These are phyloP conservation scores for Lepidurus packardi DNA, from an alignment of 1,140 invertebrate species.

Conservation along the genomic window DNA sequence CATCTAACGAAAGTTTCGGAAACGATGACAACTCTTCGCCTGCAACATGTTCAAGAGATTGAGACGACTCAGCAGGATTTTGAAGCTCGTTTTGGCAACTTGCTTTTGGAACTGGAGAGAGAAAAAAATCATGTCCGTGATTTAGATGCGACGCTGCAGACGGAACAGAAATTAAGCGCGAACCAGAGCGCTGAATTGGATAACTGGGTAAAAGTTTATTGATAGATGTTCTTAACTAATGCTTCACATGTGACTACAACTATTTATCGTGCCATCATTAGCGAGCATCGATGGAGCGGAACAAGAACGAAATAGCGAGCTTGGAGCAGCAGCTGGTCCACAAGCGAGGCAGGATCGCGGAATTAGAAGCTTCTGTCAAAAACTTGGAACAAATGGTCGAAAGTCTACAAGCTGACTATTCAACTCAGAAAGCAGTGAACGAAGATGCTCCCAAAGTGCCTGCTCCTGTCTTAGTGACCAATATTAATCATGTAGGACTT, in stretches of 20 bases:
- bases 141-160: background rate
- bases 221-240: background rate
- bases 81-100: background rate
- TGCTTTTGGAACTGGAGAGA: background rate
- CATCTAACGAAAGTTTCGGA: background rate
- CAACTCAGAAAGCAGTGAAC: background rate
- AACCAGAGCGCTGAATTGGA: background rate
- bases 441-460: background rate
- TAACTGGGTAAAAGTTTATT: background rate
- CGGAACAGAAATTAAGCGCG: background rate
- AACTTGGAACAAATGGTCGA: background rate
- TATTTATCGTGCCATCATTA: background rate
- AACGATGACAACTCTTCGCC: background rate
- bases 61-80: background rate
- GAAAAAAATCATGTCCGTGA: background rate
- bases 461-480: background rate
- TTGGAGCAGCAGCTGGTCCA: conserved; percentile 1
- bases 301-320: background rate
- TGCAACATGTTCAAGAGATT: background rate
- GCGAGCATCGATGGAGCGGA: background rate
- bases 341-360: background rate
- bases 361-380: background rate
- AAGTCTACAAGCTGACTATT: background rate
- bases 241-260: background rate
- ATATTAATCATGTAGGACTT: conserved; percentile 11